These are phyloP conservation scores for Sula dactylatra DNA, from an alignment of 2,113 vertebrate genomes.

Conservation along the genomic window DNA sequence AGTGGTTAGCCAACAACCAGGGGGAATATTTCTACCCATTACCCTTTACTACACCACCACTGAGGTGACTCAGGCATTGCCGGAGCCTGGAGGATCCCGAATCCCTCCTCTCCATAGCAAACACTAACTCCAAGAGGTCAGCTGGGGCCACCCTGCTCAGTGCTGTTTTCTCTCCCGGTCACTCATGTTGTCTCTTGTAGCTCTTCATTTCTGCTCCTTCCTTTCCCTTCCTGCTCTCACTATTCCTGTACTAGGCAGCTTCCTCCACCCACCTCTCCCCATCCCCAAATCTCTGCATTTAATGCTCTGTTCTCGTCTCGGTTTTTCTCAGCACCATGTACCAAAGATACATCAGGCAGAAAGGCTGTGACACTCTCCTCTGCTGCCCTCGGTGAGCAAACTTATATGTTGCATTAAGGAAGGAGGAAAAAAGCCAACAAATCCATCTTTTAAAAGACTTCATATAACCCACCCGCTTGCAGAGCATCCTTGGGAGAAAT, in stretches of 20 bases:
- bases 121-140: neutral
- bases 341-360: constrained; percentile 1
- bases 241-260: neutral
- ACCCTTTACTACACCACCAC: neutral
- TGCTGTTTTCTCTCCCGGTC: constrained; percentile 9
- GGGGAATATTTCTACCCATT: neutral
- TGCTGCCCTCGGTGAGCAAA: neutral
- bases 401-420: neutral
- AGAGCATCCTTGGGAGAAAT: neutral
- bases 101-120: neutral
- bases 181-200: neutral
- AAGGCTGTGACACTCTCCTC: neutral
- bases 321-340: neutral
- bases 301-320: neutral
- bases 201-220: neutral
- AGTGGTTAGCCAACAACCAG: neutral
- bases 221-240: neutral
- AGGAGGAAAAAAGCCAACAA: neutral
- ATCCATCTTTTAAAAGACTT: neutral
- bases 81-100: neutral
- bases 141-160: neutral
- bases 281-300: neutral
- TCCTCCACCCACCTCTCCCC: constrained; percentile 39
- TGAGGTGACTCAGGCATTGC: neutral
- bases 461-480: neutral